These are phyloP conservation scores for Baccha elongata DNA, from an alignment of 2,888 invertebrate species.

Conservation along the genomic window DNA sequence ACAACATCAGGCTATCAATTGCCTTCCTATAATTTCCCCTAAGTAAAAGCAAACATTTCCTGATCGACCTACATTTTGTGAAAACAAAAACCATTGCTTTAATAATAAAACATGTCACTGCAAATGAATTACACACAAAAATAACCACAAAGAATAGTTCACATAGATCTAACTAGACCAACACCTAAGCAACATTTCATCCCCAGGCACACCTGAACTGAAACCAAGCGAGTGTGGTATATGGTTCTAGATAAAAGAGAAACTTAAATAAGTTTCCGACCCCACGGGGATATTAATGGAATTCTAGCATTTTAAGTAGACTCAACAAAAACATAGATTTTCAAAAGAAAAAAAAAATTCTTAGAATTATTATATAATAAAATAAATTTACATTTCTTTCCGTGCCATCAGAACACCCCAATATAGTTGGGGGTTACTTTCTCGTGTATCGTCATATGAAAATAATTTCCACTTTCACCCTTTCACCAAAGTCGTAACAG, in stretches of 20 bases:
- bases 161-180: background rate
- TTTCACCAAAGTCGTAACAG: constrained; percentile 6
- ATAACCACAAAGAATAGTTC: background rate
- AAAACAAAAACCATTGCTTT: constrained; percentile 16
- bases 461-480: constrained; percentile 56
- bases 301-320: constrained; percentile 54
- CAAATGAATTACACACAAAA: constrained; percentile 45
- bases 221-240: constrained; percentile 6
- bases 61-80: constrained; percentile 41
- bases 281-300: constrained; percentile 45
- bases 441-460: constrained; percentile 28
- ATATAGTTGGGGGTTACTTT: constrained; percentile 39
- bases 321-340: constrained; percentile 13
- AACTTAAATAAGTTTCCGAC: constrained; percentile 32
- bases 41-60: constrained; percentile 30
- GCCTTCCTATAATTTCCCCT: constrained; percentile 15
- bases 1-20: background rate
- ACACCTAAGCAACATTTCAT: constrained; percentile 5
- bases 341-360: background rate
- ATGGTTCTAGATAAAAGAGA: constrained; percentile 32
- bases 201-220: constrained; percentile 29
- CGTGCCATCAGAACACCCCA: constrained; percentile 9
- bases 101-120: constrained; percentile 23
- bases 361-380: constrained; percentile 46
- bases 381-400: constrained; percentile 44